Evolutionary conservation across 2,888 invertebrate species (phyloP).

Genomic region (Cephalotes varians): DNA sequence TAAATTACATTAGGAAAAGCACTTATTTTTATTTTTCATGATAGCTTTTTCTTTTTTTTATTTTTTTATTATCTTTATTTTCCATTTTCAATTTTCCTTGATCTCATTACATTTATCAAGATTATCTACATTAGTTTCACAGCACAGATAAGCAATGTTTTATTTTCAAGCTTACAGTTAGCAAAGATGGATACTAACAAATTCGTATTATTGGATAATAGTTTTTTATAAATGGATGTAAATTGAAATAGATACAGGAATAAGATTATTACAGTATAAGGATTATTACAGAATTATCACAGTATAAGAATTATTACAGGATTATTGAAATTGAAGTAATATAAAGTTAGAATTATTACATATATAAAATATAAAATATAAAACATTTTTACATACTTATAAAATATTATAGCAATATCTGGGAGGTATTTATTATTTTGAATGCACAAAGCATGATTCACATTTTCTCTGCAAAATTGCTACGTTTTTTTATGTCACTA

Average conservation of each 20-base stretch:
- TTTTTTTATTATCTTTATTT: not conserved
- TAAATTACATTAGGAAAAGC: not conserved
- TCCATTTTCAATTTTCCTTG: not conserved
- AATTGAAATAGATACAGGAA: not conserved
- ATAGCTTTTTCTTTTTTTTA: conserved; percentile 3
- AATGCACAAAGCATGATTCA: too few relatives aligned
- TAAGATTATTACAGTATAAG: not conserved
- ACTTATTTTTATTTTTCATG: not conserved
- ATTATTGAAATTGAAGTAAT: too few relatives aligned
- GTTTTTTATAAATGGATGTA: not conserved
- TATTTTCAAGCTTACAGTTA: not conserved
- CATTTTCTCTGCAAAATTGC: too few relatives aligned
- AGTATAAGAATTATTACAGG: too few relatives aligned
- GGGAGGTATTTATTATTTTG: too few relatives aligned
- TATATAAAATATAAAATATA: too few relatives aligned
- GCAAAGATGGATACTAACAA: not conserved
- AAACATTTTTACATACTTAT: too few relatives aligned
- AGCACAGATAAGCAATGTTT: not conserved
- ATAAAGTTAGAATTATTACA: too few relatives aligned
- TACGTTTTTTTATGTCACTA: too few relatives aligned
- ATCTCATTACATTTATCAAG: not conserved
- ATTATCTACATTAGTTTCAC: not conserved
- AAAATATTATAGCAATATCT: too few relatives aligned
- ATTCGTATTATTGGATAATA: not conserved
- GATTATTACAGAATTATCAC: too few relatives aligned